These are phyloP conservation scores for Leiothrix lutea DNA, from an alignment of 2,113 vertebrate genomes.

Conservation along the genomic window DNA sequence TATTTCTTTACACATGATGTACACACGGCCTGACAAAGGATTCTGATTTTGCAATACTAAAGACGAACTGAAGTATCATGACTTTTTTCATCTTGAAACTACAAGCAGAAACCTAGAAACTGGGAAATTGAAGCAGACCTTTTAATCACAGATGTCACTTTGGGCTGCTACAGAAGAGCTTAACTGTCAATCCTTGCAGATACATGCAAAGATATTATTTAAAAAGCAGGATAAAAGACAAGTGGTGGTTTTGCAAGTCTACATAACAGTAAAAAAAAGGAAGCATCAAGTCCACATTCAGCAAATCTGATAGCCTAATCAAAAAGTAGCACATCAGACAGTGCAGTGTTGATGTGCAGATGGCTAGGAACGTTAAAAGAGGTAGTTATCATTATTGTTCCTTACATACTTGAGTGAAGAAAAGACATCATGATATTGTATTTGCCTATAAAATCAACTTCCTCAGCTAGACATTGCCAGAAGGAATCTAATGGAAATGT, in stretches of 20 bases:
- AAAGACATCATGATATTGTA: conserved; percentile 34
- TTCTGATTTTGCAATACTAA: neutral
- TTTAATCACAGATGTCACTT: conserved; percentile 39
- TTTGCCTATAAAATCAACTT: conserved; percentile 57
- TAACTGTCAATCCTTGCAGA: neutral
- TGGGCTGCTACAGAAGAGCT: neutral
- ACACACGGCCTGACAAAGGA: neutral
- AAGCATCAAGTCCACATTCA: neutral
- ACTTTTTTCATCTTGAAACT: neutral
- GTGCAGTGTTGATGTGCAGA: neutral
- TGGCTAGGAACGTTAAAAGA: conserved; percentile 7
- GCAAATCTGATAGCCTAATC: conserved; percentile 24
- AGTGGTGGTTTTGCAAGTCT: neutral
- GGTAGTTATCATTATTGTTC: neutral
- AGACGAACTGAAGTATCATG: neutral
- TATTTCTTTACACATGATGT: neutral
- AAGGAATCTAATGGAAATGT: conserved; percentile 17
- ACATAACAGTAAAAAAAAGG: neutral
- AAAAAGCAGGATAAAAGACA: neutral
- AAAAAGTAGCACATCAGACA: conserved; percentile 7
- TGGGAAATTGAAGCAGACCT: neutral
- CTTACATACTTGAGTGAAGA: neutral
- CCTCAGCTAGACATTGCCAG: conserved; percentile 14
- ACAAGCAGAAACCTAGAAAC: neutral
- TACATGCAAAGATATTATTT: neutral